A percentile compares a stretch with the other conserved stretches of the same genome.
Evolutionary conservation across 2,797 vertebrate species (phyloP).

Genomic region (Hydrocynus forskahlii): DNA sequence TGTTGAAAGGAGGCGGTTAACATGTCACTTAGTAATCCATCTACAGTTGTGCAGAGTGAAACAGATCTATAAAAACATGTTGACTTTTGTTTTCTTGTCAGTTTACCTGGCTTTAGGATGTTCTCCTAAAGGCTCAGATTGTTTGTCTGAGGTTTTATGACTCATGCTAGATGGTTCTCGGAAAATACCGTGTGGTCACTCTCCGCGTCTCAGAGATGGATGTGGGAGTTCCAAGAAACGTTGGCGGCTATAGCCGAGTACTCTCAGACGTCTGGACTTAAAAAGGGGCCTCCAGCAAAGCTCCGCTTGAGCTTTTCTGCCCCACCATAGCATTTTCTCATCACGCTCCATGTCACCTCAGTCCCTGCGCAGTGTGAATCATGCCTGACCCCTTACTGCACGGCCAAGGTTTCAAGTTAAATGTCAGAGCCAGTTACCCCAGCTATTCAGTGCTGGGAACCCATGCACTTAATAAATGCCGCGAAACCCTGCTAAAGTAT

Average conservation of each 20-base stretch:
- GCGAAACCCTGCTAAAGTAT: not conserved
- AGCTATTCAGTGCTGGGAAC: slow-evolving; percentile 1
- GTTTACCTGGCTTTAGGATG: not conserved
- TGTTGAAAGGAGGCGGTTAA: no score
- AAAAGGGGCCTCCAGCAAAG: slow-evolving; percentile 7
- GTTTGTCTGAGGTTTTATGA: not conserved
- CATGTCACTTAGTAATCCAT: no score
- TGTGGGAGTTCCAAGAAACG: slow-evolving; percentile 3
- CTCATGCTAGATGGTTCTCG: slow-evolving; percentile 5
- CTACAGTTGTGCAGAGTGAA: not conserved
- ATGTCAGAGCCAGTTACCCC: slow-evolving; percentile 28
- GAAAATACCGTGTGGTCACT: slow-evolving; percentile 2
- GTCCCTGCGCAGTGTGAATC: not conserved
- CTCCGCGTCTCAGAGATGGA: slow-evolving; percentile 7
- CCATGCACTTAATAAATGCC: slow-evolving; percentile 18
- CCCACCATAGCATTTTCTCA: not conserved
- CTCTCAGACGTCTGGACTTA: slow-evolving; percentile 16
- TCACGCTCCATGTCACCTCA: slow-evolving; percentile 6
- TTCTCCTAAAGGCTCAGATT: slow-evolving; percentile 12
- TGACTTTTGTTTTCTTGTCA: not conserved
- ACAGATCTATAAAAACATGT: not conserved
- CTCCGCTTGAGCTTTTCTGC: not conserved
- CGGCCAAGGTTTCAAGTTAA: slow-evolving; percentile 8
- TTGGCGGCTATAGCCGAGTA: not conserved
- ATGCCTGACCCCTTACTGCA: slow-evolving; percentile 24